These are phyloP conservation scores for Idaea straminata DNA, from an alignment of 2,888 invertebrate genomes.

Conservation along the genomic window DNA sequence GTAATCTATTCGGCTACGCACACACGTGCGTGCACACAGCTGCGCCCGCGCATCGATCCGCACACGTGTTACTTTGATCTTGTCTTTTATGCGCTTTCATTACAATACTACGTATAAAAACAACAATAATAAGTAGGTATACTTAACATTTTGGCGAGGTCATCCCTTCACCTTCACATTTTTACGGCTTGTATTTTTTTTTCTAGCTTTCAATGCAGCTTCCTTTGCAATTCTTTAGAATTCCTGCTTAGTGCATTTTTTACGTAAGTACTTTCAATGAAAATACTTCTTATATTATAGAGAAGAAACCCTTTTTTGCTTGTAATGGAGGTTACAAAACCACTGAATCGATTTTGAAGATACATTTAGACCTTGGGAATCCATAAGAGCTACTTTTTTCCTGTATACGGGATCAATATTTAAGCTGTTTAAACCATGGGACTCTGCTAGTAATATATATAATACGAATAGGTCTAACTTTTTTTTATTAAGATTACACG, in stretches of 20 bases:
- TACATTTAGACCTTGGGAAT: too few species aligned
- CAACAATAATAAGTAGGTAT: not conserved
- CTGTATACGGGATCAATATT: too few species aligned
- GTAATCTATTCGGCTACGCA: conserved; percentile 32
- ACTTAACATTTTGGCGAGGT: not conserved
- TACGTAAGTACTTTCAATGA: not conserved
- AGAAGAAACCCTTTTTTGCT: not conserved
- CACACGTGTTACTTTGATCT: conserved; percentile 55
- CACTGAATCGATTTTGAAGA: too few species aligned
- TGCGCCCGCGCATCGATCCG: conserved; percentile 42
- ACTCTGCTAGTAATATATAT: too few species aligned
- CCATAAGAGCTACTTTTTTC: too few species aligned
- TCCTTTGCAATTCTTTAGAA: not conserved
- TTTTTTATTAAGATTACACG: too few species aligned
- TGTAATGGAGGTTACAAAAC: too few species aligned
- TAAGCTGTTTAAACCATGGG: too few species aligned
- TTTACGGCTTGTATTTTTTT: conserved; percentile 1
- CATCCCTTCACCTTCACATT: conserved; percentile 6
- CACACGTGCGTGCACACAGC: conserved; percentile 70
- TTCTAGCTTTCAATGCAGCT: not conserved
- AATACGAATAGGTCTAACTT: too few species aligned
- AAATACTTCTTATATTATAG: not conserved
- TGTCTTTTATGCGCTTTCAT: conserved; percentile 40
- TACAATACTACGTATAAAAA: conserved; percentile 7
- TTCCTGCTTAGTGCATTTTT: not conserved